A percentile compares a stretch with the other conserved stretches of the same genome.
Evolutionary conservation across 2,888 invertebrate genomes (phyloP).

Genomic region (Microctonus aethiopoides): DNA sequence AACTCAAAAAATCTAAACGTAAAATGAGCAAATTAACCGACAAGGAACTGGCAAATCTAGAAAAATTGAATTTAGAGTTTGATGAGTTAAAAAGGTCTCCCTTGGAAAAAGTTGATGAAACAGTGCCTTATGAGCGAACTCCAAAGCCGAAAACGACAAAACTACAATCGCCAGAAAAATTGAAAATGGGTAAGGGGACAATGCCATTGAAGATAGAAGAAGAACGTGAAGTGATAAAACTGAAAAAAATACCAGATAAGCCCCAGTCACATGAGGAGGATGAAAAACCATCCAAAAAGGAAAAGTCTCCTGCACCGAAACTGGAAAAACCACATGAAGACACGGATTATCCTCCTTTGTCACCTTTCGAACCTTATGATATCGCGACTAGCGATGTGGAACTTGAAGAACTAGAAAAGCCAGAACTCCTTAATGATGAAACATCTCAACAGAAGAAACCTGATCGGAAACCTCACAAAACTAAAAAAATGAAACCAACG

Average conservation of each 20-base stretch:
- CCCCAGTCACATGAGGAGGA: conserved; percentile 57
- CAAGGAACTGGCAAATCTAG: conserved; percentile 70
- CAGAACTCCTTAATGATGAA: conserved; percentile 63
- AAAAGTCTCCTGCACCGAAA: conserved; percentile 50
- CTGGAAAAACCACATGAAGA: conserved; percentile 51
- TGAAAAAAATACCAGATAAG: conserved; percentile 63
- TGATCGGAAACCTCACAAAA: conserved; percentile 52
- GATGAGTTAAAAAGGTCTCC: conserved; percentile 63
- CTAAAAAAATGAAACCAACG: conserved; percentile 59
- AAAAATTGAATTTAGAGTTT: conserved; percentile 71
- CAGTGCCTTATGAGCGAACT: conserved; percentile 58
- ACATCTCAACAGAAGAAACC: conserved; percentile 57
- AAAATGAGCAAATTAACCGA: conserved; percentile 72
- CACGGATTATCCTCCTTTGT: conserved; percentile 60
- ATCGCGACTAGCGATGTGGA: conserved; percentile 54
- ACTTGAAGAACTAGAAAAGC: conserved; percentile 57
- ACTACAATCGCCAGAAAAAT: conserved; percentile 52
- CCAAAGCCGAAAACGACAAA: conserved; percentile 59
- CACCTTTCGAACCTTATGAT: conserved; percentile 66
- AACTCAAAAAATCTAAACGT: conserved; percentile 72
- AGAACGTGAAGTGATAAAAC: conserved; percentile 51
- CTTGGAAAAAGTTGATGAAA: conserved; percentile 60
- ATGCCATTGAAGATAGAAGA: conserved; percentile 60
- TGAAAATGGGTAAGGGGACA: conserved; percentile 60
- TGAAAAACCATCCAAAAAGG: conserved; percentile 52